Evolutionary conservation across 2,888 invertebrate species (phyloP).

Genomic region (Steinernema hermaphroditum): DNA sequence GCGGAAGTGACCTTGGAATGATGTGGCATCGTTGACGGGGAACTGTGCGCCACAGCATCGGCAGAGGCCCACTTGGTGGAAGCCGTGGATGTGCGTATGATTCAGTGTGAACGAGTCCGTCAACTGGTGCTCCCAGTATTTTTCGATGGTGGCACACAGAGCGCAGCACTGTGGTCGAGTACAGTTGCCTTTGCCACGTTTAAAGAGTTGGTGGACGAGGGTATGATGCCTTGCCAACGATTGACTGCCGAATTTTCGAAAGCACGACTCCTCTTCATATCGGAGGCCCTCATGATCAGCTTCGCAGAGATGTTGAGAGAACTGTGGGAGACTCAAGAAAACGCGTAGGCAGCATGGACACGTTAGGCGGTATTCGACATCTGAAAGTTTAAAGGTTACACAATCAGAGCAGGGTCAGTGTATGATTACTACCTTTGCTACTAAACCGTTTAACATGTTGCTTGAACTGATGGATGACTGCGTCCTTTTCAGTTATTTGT

Average conservation of each 20-base stretch:
- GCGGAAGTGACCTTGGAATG: neutral
- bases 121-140: constrained; percentile 15
- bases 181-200: neutral
- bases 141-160: constrained; percentile 16
- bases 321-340: neutral
- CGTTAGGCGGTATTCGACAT: constrained; percentile 13
- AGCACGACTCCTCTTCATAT: neutral
- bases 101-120: constrained; percentile 1
- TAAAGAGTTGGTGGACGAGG: neutral
- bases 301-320: constrained; percentile 5
- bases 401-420: neutral
- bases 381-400: neutral
- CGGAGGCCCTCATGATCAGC: neutral
- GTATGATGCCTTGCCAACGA: constrained; percentile 2
- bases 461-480: constrained; percentile 6
- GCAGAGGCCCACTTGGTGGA: neutral
- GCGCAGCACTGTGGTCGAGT: constrained; percentile 4
- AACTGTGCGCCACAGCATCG: constrained; percentile 5
- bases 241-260: neutral
- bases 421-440: neutral
- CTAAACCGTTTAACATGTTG: neutral
- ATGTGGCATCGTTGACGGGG: neutral
- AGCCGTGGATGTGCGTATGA: constrained; percentile 3
- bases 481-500: constrained; percentile 1
- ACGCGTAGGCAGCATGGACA: constrained; percentile 5